Evolutionary conservation across 2,888 invertebrate species (phyloP).

Genomic region (Chelonus formosanus): DNA sequence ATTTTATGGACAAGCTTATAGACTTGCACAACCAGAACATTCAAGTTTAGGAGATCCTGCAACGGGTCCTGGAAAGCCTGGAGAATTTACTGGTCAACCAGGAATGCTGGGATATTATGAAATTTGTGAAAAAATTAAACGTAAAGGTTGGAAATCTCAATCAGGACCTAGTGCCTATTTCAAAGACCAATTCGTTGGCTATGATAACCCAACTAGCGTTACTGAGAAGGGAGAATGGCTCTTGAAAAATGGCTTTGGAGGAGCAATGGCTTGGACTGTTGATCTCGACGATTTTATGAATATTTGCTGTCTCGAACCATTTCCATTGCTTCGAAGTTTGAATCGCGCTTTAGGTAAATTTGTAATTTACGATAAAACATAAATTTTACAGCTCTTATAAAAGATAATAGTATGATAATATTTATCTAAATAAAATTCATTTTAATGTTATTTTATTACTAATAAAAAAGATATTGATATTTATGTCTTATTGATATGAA

Average conservation of each 20-base stretch:
- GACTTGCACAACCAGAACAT: constrained; percentile 67
- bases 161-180: constrained; percentile 80
- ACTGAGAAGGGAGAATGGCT: constrained; percentile 82
- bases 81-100: constrained; percentile 84
- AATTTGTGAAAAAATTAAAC: constrained; percentile 74
- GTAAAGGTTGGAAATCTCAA: constrained; percentile 52
- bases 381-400: no score
- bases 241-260: constrained; percentile 76
- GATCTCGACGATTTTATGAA: constrained; percentile 90
- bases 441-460: no score
- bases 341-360: constrained; percentile 76
- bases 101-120: constrained; percentile 90
- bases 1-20: constrained; percentile 88
- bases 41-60: constrained; percentile 72
- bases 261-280: constrained; percentile 87
- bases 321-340: constrained; percentile 79
- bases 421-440: no score
- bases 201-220: constrained; percentile 82
- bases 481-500: neutral
- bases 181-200: constrained; percentile 89
- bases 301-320: constrained; percentile 82
- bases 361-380: no score
- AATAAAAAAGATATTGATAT: no score
- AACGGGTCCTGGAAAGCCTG: constrained; percentile 80
- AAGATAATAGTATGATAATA: no score